Base-by-base conservation (phyloP, 1,140 invertebrate genomes). In the Temnothorax curvispinosus region DNA sequence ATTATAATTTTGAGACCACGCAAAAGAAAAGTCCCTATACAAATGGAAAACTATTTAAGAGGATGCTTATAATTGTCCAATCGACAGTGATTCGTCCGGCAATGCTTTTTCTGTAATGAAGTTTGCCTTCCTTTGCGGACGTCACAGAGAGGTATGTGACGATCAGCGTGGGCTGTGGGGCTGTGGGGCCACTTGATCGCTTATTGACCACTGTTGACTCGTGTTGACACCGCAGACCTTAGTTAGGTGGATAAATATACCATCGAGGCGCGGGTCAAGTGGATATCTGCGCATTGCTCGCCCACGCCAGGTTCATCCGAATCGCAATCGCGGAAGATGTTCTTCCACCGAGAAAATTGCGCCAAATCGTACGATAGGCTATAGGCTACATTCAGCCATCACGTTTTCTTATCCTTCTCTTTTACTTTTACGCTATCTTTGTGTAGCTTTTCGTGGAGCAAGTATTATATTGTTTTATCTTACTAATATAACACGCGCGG, bases 121-220 rank as follows among this genome's bases (percentile, higher is more conserved):
- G 38, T 27, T 27, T 27, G 27, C 27, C 27, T 27, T 27, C 27
- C 27, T 27, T 27, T 27, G 27, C 27, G 27, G 27, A 27, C 27
- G 27, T 27, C 27, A 27, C 11, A 77, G 71, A 56, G 62, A 90
- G n/a, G 15, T 75, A 82, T 71, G 75, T 76, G 90, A 91, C 88
- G 90, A 93, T 93, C 93, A 88, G 94, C 94, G 94, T 95, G 91
- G 94, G 94, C 92, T 88, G 94, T 91, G 89, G 90, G 94, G 94
- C 92, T 88, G 94, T 91, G 89, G 88, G 92, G 93, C 93, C 92
- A 94, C 92, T 95, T 94, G 94, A 95, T 95, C 92, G 94, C 94
- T 95, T 95, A 95, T 95, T 95, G 94, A 95, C 94, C 94, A 95
- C 93, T 95, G 94, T 95, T 95, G 95, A 95, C 95, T 95, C 86